Conservation (phyloP, 2,888 invertebrate genomes). For the Sepioteuthis lessoniana region DNA sequence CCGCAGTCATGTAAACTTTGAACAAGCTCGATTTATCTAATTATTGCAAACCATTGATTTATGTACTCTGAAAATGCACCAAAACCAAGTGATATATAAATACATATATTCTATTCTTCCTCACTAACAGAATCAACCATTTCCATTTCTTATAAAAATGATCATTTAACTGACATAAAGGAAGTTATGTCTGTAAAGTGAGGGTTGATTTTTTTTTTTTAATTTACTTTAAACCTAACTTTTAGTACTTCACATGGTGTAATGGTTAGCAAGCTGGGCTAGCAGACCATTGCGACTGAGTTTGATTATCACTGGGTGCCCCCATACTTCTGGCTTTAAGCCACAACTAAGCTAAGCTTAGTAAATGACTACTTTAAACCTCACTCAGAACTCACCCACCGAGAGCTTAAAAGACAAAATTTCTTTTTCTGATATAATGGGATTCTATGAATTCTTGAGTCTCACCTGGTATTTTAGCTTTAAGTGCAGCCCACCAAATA, state of each 20-base stretch:
- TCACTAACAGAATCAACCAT: neutral
- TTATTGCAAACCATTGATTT: neutral
- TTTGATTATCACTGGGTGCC: too few species aligned
- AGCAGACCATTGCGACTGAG: too few species aligned
- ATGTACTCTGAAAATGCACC: neutral
- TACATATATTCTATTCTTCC: neutral
- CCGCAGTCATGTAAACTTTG: neutral
- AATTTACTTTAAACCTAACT: too few species aligned
- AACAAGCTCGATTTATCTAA: neutral
- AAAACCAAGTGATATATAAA: neutral
- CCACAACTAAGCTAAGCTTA: too few species aligned
- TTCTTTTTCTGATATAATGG: neutral
- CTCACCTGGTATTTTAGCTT: neutral
- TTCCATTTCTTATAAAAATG: neutral
- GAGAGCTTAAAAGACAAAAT: neutral
- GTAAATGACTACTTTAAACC: neutral
- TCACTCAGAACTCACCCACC: neutral
- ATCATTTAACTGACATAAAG: neutral
- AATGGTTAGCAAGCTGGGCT: too few species aligned
- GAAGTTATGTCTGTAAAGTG: neutral
- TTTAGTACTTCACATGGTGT: too few species aligned
- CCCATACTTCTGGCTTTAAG: too few species aligned
- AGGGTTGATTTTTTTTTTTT: neutral
- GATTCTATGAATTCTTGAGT: neutral
- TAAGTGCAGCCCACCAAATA: neutral